phyloP scores from a whole-genome alignment of 1,140 invertebrate species.

The Thereuonema tuberculata region DNA sequence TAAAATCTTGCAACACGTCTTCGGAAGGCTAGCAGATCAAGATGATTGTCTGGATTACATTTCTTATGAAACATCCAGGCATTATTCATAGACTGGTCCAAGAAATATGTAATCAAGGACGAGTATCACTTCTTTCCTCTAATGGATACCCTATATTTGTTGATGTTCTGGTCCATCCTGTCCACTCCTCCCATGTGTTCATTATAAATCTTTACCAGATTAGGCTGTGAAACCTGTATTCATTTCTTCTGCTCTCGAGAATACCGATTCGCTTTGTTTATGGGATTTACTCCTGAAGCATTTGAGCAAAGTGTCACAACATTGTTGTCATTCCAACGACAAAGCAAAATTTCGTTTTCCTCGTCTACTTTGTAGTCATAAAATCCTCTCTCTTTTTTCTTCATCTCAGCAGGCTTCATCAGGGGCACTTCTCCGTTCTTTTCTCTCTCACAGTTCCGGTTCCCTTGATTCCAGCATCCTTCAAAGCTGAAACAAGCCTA shows the following conservation, averaged over 20 bases:
- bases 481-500: neutral
- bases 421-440: neutral
- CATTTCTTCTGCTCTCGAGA: conserved; percentile 12
- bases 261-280: conserved; percentile 14
- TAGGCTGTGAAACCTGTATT: conserved; percentile 20
- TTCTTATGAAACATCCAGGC: conserved; percentile 23
- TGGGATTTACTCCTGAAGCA: conserved; percentile 13
- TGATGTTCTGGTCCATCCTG: conserved; percentile 24
- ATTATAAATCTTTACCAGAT: conserved; percentile 20
- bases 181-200: conserved; percentile 25
- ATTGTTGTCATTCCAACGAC: conserved; percentile 22
- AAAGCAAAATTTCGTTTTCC: too few species aligned
- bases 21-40: conserved; percentile 21
- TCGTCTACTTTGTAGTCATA: neutral
- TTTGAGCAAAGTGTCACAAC: conserved; percentile 19
- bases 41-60: conserved; percentile 16
- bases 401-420: neutral
- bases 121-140: conserved; percentile 28
- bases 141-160: conserved; percentile 20
- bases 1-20: conserved; percentile 16
- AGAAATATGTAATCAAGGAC: conserved; percentile 21
- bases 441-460: conserved; percentile 1
- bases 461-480: neutral
- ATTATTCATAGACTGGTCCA: conserved; percentile 26
- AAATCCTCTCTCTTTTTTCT: neutral